Evolutionary conservation across 2,113 vertebrate genomes (phyloP).

Genomic region (Condylura cristata): DNA sequence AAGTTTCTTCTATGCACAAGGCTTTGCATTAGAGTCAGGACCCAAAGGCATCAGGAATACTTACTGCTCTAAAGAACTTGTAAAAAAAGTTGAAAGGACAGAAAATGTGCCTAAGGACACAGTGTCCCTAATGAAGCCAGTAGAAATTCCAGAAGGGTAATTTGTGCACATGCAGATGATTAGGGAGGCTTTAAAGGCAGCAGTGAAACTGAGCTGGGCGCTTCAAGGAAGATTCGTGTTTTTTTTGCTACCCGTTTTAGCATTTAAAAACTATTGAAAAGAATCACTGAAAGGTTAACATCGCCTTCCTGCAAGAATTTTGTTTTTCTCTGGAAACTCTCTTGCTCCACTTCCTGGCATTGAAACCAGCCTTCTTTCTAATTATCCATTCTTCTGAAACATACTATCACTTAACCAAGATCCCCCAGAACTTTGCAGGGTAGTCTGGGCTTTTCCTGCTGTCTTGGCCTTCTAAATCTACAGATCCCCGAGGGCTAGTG

Average conservation of each 20-base stretch:
- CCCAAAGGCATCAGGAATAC: background rate
- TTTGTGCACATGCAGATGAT: background rate
- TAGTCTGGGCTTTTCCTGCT: background rate
- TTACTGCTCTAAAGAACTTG: background rate
- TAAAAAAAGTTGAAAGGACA: background rate
- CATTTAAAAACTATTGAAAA: background rate
- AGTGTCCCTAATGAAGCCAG: background rate
- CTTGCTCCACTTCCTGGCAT: background rate
- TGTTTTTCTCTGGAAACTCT: conserved; percentile 11
- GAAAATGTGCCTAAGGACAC: background rate
- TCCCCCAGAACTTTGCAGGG: background rate
- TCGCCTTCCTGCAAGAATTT: background rate
- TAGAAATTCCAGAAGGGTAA: background rate
- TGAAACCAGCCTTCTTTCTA: conserved; percentile 42
- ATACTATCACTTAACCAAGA: background rate
- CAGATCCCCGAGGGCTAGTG: background rate
- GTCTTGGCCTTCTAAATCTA: conserved; percentile 8
- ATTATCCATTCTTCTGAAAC: background rate
- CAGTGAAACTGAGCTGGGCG: background rate
- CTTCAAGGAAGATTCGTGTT: background rate
- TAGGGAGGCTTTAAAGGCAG: background rate
- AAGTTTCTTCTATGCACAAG: background rate
- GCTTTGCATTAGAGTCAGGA: background rate
- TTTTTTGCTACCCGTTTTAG: conserved; percentile 9
- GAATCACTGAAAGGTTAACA: background rate